Evolutionary conservation across 37 sponge, comb jelly and placozoan species (phyloP).

Genomic region (Theonella swinhoei): DNA sequence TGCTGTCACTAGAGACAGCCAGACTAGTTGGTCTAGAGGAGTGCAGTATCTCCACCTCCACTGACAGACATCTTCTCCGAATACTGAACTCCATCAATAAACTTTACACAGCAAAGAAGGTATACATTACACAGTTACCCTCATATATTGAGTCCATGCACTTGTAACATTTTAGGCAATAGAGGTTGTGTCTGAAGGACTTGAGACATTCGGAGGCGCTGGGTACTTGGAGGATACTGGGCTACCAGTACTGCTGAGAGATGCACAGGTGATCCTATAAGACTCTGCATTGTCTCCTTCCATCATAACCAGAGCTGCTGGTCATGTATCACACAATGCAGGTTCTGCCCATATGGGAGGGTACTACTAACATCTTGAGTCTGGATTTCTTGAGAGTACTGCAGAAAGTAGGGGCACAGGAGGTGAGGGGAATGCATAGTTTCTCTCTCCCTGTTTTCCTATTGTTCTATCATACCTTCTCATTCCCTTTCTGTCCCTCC

Average conservation of each 20-base stretch:
- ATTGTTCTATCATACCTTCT: background rate
- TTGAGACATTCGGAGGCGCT: conserved; percentile 96
- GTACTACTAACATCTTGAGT: conserved; percentile 92
- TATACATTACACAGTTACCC: background rate
- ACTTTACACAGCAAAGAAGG: conserved; percentile 94
- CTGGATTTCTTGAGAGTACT: conserved; percentile 83
- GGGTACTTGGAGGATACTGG: conserved; percentile 99
- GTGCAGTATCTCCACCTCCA: conserved; percentile 23
- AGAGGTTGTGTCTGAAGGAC: conserved; percentile 74
- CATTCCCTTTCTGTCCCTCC: background rate
- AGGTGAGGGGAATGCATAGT: background rate
- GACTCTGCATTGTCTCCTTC: no score
- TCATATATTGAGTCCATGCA: background rate
- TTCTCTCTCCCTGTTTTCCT: background rate
- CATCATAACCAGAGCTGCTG: no score
- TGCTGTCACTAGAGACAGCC: conserved; percentile 59
- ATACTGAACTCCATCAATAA: conserved; percentile 83
- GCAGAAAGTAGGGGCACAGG: conserved; percentile 53
- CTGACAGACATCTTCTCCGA: conserved; percentile 58
- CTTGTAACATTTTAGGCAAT: conserved; percentile 70
- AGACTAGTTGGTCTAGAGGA: conserved; percentile 75
- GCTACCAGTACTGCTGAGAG: conserved; percentile 83
- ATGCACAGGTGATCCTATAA: conserved; percentile 90
- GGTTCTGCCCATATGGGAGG: conserved; percentile 98
- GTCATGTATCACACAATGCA: no score